Evolutionary conservation across 2,113 vertebrate genomes (phyloP).

Genomic region (Oxygymnocypris stewartii): DNA sequence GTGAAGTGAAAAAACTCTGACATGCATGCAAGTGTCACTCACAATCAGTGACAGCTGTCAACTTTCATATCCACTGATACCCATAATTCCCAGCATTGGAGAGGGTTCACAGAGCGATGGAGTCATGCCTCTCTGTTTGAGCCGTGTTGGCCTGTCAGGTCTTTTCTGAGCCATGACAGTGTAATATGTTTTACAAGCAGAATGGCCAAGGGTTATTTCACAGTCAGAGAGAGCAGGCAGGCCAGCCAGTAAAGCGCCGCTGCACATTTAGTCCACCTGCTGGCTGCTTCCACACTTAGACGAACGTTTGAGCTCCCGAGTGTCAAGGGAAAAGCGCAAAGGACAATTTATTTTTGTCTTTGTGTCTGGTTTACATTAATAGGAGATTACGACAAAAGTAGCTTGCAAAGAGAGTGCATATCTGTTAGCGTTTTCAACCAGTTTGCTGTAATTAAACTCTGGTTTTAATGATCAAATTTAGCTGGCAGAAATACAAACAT

Average conservation of each 20-base stretch:
- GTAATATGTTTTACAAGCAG: constrained; percentile 50
- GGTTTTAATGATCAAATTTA: constrained; percentile 30
- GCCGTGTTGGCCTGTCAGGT: constrained; percentile 47
- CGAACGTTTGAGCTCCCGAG: neutral
- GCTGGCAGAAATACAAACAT: neutral
- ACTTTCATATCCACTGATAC: constrained; percentile 24
- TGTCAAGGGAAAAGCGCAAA: neutral
- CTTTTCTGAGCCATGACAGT: constrained; percentile 44
- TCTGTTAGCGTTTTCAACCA: neutral
- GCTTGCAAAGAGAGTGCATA: neutral
- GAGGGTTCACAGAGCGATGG: neutral
- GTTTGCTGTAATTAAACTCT: constrained; percentile 1
- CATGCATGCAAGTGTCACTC: neutral
- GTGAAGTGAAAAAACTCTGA: constrained; percentile 1
- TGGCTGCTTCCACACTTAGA: neutral
- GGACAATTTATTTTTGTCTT: neutral
- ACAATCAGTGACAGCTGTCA: constrained; percentile 41
- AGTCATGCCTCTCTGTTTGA: constrained; percentile 39
- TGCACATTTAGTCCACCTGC: constrained; percentile 25
- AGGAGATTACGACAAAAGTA: neutral
- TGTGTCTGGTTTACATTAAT: neutral
- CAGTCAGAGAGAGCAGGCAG: constrained; percentile 39
- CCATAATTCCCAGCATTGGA: constrained; percentile 5
- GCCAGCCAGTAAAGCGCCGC: constrained; percentile 17
- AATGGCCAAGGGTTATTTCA: constrained; percentile 45